These are phyloP conservation scores for Anguilla japonica DNA, from an alignment of 2,113 vertebrate genomes.

Conservation along the genomic window DNA sequence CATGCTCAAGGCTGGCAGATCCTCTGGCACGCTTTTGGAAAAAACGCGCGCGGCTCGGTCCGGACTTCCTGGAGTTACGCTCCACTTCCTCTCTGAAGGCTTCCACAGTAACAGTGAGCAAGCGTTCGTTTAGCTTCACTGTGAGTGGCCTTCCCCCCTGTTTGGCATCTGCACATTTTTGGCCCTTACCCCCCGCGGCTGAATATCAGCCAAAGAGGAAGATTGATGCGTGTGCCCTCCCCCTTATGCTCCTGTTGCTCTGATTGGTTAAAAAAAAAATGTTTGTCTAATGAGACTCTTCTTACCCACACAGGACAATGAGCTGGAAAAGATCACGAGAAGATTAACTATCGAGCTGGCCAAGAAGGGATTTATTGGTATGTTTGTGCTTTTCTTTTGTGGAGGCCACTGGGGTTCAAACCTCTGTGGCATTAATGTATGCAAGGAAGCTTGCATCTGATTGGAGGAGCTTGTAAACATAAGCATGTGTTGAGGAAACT, in stretches of 20 bases:
- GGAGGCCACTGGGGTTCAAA: background rate
- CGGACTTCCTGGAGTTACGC: background rate
- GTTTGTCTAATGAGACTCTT: background rate
- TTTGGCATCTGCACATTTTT: background rate
- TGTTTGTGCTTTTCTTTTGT: constrained; percentile 42
- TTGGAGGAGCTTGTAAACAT: background rate
- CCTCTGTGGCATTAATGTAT: background rate
- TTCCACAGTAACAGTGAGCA: background rate
- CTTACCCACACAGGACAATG: constrained; percentile 75
- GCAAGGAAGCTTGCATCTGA: background rate
- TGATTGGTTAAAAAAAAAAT: background rate
- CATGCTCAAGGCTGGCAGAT: background rate
- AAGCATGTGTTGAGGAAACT: background rate
- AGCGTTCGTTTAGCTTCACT: background rate
- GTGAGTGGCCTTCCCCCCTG: background rate
- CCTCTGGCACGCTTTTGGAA: background rate
- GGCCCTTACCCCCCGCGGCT: background rate
- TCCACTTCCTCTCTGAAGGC: background rate
- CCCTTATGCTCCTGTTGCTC: background rate
- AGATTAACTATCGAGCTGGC: constrained; percentile 89
- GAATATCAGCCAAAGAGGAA: background rate
- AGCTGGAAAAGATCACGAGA: constrained; percentile 89
- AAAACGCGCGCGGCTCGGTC: background rate
- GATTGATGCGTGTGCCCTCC: background rate
- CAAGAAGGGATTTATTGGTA: constrained; percentile 92